Percentiles rank a stretch among this genome's conserved stretches.
phyloP scores from a whole-genome alignment of 2,888 invertebrate species.

The Halictus ligatus region DNA sequence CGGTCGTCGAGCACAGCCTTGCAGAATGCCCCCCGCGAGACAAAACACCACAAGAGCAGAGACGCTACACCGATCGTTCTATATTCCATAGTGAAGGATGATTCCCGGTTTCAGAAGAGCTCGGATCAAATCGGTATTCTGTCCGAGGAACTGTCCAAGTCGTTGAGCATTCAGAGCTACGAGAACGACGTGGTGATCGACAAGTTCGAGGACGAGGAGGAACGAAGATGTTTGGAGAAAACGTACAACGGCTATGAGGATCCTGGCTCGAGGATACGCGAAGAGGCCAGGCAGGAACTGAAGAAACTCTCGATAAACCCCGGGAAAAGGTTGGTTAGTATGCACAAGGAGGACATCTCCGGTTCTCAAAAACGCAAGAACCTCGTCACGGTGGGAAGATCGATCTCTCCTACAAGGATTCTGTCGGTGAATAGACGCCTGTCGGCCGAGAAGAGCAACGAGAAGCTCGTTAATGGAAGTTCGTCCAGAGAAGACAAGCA shows the following conservation, averaged over 20 bases:
- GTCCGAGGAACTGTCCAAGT: slow-evolving; percentile 28
- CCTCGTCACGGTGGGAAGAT: slow-evolving; percentile 61
- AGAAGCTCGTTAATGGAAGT: slow-evolving; percentile 75
- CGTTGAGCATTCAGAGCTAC: slow-evolving; percentile 51
- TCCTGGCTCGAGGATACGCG: slow-evolving; percentile 70
- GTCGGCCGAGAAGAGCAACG: slow-evolving; percentile 70
- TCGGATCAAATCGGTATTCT: slow-evolving; percentile 49
- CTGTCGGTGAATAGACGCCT: slow-evolving; percentile 58
- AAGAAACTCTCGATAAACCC: slow-evolving; percentile 63
- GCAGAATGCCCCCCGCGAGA: slow-evolving; percentile 21
- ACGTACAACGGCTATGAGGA: slow-evolving; percentile 49
- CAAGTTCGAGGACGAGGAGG: slow-evolving; percentile 48
- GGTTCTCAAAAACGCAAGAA: slow-evolving; percentile 68
- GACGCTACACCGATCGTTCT: slow-evolving; percentile 13
- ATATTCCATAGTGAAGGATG: slow-evolving; percentile 35
- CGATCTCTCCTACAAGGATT: slow-evolving; percentile 65
- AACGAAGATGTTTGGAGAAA: slow-evolving; percentile 40
- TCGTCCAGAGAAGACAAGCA: slow-evolving; percentile 73
- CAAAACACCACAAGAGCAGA: slow-evolving; percentile 2
- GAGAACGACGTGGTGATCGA: slow-evolving; percentile 63
- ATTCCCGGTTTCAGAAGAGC: slow-evolving; percentile 24
- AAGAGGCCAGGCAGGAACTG: slow-evolving; percentile 75
- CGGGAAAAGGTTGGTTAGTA: slow-evolving; percentile 69
- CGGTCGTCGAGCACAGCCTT: background rate
- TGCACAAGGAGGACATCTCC: slow-evolving; percentile 65